Evolutionary conservation across 2,113 vertebrate genomes (phyloP).

Genomic region (Lipotes vexillifer): DNA sequence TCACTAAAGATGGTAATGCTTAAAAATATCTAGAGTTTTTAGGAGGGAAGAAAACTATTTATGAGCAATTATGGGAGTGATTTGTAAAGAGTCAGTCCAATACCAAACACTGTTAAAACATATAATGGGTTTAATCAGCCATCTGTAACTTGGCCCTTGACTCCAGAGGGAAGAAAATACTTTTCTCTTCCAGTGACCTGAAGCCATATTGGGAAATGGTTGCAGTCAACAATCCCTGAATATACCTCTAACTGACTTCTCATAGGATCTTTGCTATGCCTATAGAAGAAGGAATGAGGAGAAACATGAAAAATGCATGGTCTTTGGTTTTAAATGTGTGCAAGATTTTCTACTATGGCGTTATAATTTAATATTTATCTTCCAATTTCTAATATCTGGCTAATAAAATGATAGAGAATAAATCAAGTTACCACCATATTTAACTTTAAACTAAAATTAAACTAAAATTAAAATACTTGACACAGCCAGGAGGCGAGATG

Average conservation of each 20-base stretch:
- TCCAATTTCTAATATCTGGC: not conserved
- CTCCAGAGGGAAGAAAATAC: not conserved
- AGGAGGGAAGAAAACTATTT: not conserved
- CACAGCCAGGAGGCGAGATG: not conserved
- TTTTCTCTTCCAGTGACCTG: not conserved
- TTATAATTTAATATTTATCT: not conserved
- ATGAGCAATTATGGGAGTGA: not conserved
- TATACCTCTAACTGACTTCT: not conserved
- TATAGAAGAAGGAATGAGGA: not conserved
- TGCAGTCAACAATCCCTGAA: not conserved
- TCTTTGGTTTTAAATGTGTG: not conserved
- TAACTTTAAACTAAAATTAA: not conserved
- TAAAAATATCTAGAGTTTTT: conserved; percentile 12
- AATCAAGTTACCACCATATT: not conserved
- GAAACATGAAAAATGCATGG: not conserved
- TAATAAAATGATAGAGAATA: not conserved
- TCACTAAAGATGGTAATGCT: conserved; percentile 21
- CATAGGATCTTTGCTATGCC: not conserved
- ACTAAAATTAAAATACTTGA: not conserved
- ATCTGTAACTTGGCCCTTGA: not conserved
- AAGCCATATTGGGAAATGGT: not conserved
- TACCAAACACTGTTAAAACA: not conserved
- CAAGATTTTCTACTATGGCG: not conserved
- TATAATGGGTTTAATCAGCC: not conserved
- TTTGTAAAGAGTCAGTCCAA: not conserved